Percentiles rank a stretch among this genome's conserved stretches.
Evolutionary conservation across 2,888 invertebrate genomes (phyloP).

Genomic region (Xanthorhoe designata): DNA sequence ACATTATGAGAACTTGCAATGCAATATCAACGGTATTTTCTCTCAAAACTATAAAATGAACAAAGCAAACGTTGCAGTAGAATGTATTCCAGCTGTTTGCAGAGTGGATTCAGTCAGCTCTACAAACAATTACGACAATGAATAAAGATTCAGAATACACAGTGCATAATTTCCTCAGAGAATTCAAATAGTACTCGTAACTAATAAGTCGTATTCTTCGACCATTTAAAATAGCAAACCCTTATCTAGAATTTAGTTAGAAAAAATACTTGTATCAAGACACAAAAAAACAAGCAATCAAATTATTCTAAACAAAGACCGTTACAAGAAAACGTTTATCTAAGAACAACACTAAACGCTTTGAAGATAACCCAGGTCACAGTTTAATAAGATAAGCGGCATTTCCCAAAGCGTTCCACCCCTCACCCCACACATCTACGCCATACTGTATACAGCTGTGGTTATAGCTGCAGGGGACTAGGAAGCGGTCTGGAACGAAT

Average conservation of each 20-base stretch:
- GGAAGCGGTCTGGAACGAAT: conserved; percentile 37
- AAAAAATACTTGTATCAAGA: neutral
- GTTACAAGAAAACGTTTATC: neutral
- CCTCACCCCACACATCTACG: neutral
- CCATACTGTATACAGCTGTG: conserved; percentile 7
- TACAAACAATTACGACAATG: conserved; percentile 19
- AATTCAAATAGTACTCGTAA: neutral
- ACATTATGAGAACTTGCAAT: too few relatives aligned
- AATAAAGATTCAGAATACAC: conserved; percentile 10
- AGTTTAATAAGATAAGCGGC: conserved; percentile 37
- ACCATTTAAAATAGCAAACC: neutral
- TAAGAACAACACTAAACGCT: neutral
- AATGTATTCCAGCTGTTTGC: conserved; percentile 20
- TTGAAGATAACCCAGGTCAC: conserved; percentile 37
- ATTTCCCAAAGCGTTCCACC: conserved; percentile 6
- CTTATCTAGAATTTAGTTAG: too few relatives aligned
- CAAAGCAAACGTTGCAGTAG: neutral
- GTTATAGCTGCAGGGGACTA: conserved; percentile 18
- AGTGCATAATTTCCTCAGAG: neutral
- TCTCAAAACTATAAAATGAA: neutral
- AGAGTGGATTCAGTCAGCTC: conserved; percentile 21
- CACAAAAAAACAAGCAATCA: neutral
- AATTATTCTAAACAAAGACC: neutral
- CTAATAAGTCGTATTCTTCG: neutral
- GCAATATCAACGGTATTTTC: neutral